Evolutionary conservation across 2,113 vertebrate genomes (phyloP).

Genomic region (Phocoena sinus): DNA sequence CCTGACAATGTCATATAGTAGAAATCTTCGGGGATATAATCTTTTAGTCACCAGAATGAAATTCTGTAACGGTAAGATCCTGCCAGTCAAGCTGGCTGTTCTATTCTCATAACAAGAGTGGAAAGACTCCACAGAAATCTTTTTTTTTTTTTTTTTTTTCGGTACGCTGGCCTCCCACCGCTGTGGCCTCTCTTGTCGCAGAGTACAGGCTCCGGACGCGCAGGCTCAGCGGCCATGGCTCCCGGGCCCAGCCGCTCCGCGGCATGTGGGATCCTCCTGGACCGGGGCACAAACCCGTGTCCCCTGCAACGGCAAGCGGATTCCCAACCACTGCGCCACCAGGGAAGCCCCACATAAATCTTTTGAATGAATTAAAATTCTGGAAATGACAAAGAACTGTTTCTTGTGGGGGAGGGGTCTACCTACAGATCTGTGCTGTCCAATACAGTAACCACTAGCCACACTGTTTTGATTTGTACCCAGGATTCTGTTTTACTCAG

Average conservation of each 20-base stretch:
- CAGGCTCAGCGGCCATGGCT: too few relatives aligned
- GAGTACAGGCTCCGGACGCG: too few relatives aligned
- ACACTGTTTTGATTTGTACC: background rate
- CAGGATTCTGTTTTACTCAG: background rate
- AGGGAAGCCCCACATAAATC: background rate
- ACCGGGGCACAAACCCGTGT: too few relatives aligned
- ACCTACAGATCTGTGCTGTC: background rate
- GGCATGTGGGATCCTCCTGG: too few relatives aligned
- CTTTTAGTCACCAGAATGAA: background rate
- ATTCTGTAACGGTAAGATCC: background rate
- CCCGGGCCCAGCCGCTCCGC: too few relatives aligned
- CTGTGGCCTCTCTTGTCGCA: too few relatives aligned
- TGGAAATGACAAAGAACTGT: background rate
- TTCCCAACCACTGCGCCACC: too few relatives aligned
- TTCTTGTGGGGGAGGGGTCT: background rate
- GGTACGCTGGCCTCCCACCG: too few relatives aligned
- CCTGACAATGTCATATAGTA: background rate
- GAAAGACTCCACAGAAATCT: background rate
- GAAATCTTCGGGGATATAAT: background rate
- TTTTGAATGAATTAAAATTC: conserved; percentile 2
- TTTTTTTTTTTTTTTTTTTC: background rate
- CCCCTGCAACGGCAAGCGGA: too few relatives aligned
- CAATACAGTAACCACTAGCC: background rate
- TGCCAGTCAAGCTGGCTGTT: background rate
- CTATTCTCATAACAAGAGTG: background rate